phyloP scores from a whole-genome alignment of 2,113 vertebrate genomes.

The Barnardius zonarius region DNA sequence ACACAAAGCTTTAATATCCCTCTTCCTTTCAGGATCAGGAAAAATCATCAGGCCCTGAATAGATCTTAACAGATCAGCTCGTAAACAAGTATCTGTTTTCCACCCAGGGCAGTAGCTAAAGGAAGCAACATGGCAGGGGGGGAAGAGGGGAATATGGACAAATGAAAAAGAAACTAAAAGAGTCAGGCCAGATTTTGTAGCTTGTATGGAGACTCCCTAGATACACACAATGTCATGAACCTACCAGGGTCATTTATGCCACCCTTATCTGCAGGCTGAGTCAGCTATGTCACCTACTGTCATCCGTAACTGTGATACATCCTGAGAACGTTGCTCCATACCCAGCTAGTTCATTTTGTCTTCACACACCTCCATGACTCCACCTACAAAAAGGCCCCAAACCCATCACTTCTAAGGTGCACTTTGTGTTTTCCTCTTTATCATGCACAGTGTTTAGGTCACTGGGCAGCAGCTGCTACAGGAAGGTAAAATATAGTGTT shows the following conservation, averaged over 20 bases:
- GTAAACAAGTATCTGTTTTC: neutral
- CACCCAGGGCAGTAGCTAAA: neutral
- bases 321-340: neutral
- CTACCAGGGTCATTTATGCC: neutral
- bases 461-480: neutral
- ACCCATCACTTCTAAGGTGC: neutral
- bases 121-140: neutral
- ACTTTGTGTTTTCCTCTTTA: neutral
- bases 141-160: fast-evolving
- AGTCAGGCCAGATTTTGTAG: neutral
- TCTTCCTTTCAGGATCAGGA: neutral
- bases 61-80: neutral
- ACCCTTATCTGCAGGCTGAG: neutral
- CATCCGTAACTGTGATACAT: neutral
- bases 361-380: neutral
- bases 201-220: neutral
- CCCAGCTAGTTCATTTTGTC: neutral
- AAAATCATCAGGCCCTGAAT: neutral
- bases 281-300: neutral
- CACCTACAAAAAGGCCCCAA: neutral
- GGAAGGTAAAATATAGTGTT: neutral
- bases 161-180: neutral
- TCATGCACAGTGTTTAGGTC: neutral
- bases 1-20: neutral
- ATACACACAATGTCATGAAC: neutral